A percentile compares a stretch with the other conserved stretches of the same genome.
Conservation (phyloP, 2,888 invertebrate species). For the Horisme vitalbata region DNA sequence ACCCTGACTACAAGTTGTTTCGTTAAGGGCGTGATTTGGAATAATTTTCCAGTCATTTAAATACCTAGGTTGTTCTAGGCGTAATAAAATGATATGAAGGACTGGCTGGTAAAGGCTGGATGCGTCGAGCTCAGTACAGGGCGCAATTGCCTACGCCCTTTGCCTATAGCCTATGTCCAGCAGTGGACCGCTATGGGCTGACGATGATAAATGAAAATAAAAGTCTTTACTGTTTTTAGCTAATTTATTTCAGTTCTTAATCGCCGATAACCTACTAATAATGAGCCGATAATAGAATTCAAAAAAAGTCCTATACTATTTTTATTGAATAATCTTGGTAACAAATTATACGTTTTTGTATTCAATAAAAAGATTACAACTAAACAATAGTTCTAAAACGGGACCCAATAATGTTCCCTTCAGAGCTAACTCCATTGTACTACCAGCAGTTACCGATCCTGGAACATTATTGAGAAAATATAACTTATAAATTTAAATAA, state of each 20-base stretch:
- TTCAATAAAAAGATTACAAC: slow-evolving; percentile 76
- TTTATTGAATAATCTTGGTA: slow-evolving; percentile 82
- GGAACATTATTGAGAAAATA: slow-evolving; percentile 64
- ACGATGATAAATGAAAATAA: slow-evolving; percentile 24
- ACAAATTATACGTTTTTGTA: slow-evolving; percentile 79
- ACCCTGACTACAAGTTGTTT: too few species aligned
- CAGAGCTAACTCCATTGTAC: slow-evolving; percentile 40
- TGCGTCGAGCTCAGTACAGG: too few species aligned
- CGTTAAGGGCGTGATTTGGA: too few species aligned
- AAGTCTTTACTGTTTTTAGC: slow-evolving; percentile 66
- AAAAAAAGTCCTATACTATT: slow-evolving; percentile 78
- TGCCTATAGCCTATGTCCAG: too few species aligned
- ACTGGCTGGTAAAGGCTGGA: too few species aligned
- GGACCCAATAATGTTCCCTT: slow-evolving; percentile 64
- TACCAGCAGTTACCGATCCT: slow-evolving; percentile 33
- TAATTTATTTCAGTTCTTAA: slow-evolving; percentile 83
- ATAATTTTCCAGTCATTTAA: too few species aligned
- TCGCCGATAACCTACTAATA: slow-evolving; percentile 81
- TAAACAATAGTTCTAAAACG: slow-evolving; percentile 73
- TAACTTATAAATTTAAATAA: slow-evolving; percentile 77
- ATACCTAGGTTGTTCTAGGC: too few species aligned
- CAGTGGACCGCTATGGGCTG: too few species aligned
- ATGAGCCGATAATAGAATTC: slow-evolving; percentile 82
- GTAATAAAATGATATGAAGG: too few species aligned
- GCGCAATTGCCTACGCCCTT: too few species aligned